Conservation (phyloP, 64 coral and sea anemone genomes). For the Stylophora pistillata region DNA sequence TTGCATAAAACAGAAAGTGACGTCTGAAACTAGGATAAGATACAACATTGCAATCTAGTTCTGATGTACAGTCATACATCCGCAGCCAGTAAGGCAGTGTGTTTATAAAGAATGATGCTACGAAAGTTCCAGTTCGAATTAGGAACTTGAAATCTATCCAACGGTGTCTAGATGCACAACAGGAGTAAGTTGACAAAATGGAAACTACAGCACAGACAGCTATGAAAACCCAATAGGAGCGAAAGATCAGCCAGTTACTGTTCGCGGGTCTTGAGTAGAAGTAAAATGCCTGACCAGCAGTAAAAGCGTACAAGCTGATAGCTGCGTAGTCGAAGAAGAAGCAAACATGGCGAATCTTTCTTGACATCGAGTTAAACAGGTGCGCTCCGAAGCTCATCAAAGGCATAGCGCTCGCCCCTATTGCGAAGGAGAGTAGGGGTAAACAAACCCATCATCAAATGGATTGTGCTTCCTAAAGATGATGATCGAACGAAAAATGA, state of each 20-base stretch:
- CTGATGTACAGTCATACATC: conserved; percentile 32
- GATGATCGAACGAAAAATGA: conserved; percentile 3
- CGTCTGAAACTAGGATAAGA: conserved; percentile 62
- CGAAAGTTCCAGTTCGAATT: conserved; percentile 70
- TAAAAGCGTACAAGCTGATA: conserved; percentile 61
- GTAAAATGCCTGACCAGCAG: conserved; percentile 60
- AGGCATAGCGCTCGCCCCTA: conserved; percentile 43
- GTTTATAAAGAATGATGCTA: conserved; percentile 69
- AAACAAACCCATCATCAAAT: conserved; percentile 50
- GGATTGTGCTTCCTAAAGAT: conserved; percentile 44
- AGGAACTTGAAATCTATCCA: conserved; percentile 78
- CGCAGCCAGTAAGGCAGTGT: conserved; percentile 71
- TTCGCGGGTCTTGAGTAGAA: conserved; percentile 70
- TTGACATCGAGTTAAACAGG: conserved; percentile 72
- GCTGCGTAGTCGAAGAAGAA: conserved; percentile 79
- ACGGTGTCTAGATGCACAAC: conserved; percentile 79
- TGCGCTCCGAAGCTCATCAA: conserved; percentile 58
- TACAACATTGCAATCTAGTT: conserved; percentile 57
- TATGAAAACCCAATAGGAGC: conserved; percentile 25
- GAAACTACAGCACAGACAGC: conserved; percentile 56
- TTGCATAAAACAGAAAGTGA: conserved; percentile 61
- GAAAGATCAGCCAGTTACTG: conserved; percentile 10
- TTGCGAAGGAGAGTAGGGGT: conserved; percentile 46
- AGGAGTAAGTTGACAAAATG: conserved; percentile 50
- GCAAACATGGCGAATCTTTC: conserved; percentile 57